Evolutionary conservation across 92 coral and sea anemone genomes (phyloP).

Genomic region (Porites cylindrica): DNA sequence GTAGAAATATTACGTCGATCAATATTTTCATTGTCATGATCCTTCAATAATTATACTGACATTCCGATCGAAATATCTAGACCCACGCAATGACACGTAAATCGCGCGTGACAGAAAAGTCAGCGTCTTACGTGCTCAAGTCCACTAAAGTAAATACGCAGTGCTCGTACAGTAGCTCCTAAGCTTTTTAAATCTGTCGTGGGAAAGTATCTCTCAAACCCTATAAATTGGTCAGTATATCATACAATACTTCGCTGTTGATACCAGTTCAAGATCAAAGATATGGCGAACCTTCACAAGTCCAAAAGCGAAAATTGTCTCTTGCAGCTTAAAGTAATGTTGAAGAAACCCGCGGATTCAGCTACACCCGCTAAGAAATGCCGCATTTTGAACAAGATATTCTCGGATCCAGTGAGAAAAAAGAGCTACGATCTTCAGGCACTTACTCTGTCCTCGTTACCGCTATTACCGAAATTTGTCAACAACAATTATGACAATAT

Average conservation of each 20-base stretch:
- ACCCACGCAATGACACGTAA: conserved; percentile 18
- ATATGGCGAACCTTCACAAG: conserved; percentile 33
- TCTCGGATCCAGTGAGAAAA: background rate
- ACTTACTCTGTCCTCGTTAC: background rate
- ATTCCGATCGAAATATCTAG: conserved; percentile 4
- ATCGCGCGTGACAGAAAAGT: conserved; percentile 3
- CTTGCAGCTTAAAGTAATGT: background rate
- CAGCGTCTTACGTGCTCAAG: background rate
- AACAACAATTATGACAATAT: conserved; percentile 19
- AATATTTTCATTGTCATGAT: background rate
- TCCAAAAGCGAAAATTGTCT: conserved; percentile 23
- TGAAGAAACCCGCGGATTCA: conserved; percentile 2
- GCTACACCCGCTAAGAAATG: background rate
- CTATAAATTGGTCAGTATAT: background rate
- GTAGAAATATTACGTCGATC: background rate
- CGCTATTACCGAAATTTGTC: background rate
- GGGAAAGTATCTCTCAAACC: background rate
- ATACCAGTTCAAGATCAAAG: background rate
- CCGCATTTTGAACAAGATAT: background rate
- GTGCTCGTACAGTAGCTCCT: background rate
- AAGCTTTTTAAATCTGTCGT: background rate
- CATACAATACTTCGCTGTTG: background rate
- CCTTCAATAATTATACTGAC: background rate
- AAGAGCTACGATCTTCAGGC: background rate
- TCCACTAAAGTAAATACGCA: background rate